Base-by-base conservation (phyloP, 2,797 vertebrate genomes). In the Synaphobranchus kaupii region DNA sequence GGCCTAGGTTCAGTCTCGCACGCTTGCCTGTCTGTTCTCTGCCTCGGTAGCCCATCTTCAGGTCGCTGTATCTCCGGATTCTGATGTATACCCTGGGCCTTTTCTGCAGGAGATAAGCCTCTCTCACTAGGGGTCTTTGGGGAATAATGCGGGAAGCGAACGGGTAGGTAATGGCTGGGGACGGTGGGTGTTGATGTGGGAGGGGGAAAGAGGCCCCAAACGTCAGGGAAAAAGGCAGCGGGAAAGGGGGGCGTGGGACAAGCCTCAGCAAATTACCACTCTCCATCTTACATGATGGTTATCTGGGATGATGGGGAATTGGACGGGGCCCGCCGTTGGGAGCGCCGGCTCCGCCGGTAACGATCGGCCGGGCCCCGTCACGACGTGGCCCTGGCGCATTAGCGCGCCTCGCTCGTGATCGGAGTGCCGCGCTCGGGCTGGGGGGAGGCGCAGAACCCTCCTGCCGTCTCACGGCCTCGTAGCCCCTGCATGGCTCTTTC, bases 1-100 rank as follows among this genome's bases (percentile, higher is more conserved):
- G n/a, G n/a, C n/a, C n/a, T n/a, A n/a, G n/a, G n/a, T n/a, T n/a
- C n/a, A n/a, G n/a, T n/a, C 66, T 13, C 28, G 6, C n/a, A 8
- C 3, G 12, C 66, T 63, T 10, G 66, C n/a, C n/a, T 2, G 6
- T n/a, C 47, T 85, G 71, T 7, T 31, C 8, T 47, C 44, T 17
- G 15, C 84, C 66, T 60, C 84, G 10, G n/a, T 63, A 50, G 84
- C 66, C 50, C 48, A 73, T 85, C 71, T n/a, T n/a, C n/a, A n/a
- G n/a, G n/a, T n/a, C n/a, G n/a, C n/a, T n/a, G n/a, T n/a, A n/a
- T n/a, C 71, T 52, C 66, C 9, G 17, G 66, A 73, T 73, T 52
- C 66, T 71, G 71, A 78, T 73, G 71, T 47, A 52, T 76, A 78
- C 78, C 85, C 31, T 47, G 54, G 54, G 50, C 31, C 31, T 7